Evolutionary conservation across 2,888 invertebrate species (phyloP).

Genomic region (Pammene aurita): DNA sequence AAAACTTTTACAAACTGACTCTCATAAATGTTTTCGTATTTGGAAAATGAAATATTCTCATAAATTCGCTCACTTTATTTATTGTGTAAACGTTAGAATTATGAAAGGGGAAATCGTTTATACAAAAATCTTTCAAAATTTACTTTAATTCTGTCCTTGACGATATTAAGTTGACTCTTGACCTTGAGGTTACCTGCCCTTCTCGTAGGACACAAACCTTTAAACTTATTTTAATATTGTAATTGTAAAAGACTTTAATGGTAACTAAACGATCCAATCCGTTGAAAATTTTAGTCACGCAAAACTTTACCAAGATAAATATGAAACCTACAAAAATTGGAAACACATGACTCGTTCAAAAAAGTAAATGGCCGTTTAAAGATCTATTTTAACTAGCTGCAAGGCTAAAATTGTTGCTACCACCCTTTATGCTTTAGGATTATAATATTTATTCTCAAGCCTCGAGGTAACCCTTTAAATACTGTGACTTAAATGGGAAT

Average conservation of each 20-base stretch:
- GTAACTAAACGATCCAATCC: too few relatives aligned
- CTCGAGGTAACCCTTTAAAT: conserved; percentile 21
- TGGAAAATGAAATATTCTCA: too few relatives aligned
- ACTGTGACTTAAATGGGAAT: conserved; percentile 17
- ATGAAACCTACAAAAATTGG: too few relatives aligned
- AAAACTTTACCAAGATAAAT: background rate
- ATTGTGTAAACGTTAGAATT: too few relatives aligned
- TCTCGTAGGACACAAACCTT: background rate
- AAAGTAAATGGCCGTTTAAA: background rate
- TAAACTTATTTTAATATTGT: too few relatives aligned
- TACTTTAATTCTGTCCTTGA: background rate
- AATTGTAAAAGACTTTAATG: too few relatives aligned
- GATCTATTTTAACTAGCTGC: background rate
- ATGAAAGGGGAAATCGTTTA: too few relatives aligned
- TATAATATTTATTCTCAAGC: conserved; percentile 17
- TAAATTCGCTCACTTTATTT: too few relatives aligned
- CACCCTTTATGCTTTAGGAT: background rate
- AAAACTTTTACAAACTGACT: too few relatives aligned
- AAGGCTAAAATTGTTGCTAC: background rate
- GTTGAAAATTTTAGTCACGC: background rate
- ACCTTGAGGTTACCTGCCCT: conserved; percentile 1
- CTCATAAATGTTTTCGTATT: too few relatives aligned
- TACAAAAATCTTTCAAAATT: background rate
- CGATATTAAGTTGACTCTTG: background rate
- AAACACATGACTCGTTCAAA: too few relatives aligned